These are phyloP conservation scores for Dicycla oo DNA, from an alignment of 2,888 invertebrate genomes.

Conservation along the genomic window DNA sequence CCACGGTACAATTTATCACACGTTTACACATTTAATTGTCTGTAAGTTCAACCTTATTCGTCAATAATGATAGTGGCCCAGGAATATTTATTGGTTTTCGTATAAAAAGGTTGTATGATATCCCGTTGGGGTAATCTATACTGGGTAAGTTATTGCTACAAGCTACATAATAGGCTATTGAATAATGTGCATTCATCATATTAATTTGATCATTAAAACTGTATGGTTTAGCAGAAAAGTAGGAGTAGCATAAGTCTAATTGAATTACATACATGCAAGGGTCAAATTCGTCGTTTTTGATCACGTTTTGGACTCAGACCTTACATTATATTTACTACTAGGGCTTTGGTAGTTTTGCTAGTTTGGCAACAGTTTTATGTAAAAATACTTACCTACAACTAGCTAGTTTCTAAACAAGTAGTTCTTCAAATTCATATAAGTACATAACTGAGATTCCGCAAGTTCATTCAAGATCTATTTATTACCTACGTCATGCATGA, in stretches of 20 bases:
- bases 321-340: not conserved
- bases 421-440: not conserved
- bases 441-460: not conserved
- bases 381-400: not conserved
- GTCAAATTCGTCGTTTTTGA: not conserved
- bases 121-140: slow-evolving; percentile 51
- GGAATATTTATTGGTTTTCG: slow-evolving; percentile 58
- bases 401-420: not conserved
- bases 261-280: slow-evolving; percentile 1
- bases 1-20: slow-evolving; percentile 64
- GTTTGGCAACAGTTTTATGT: not conserved
- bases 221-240: slow-evolving; percentile 16
- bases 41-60: slow-evolving; percentile 67
- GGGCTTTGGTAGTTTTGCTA: too few species aligned
- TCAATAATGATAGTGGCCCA: slow-evolving; percentile 60
- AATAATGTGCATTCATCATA: slow-evolving; percentile 37
- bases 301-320: not conserved
- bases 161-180: slow-evolving; percentile 18
- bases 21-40: slow-evolving; percentile 68
- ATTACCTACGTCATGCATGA: not conserved
- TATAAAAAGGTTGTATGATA: slow-evolving; percentile 58
- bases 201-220: slow-evolving; percentile 36
- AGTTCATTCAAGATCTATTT: not conserved
- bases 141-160: slow-evolving; percentile 36
- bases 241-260: not conserved